Evolutionary conservation across 2,113 vertebrate species (phyloP).

Genomic region (Labeo rohita): DNA sequence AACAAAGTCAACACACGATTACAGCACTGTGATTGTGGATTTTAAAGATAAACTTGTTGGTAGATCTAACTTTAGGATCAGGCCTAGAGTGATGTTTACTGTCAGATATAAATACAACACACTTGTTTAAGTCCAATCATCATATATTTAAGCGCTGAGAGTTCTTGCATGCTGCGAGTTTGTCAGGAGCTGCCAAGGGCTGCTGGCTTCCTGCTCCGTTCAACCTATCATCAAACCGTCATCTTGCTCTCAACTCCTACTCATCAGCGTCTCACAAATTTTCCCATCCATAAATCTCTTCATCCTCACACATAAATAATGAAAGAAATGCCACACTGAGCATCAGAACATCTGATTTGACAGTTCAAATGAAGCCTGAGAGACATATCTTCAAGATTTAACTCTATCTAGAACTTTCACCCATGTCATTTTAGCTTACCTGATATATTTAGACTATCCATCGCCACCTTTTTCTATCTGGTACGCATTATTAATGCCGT

Average conservation of each 20-base stretch:
- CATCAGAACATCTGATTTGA: constrained; percentile 24
- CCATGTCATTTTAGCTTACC: not conserved
- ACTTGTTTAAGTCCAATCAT: not conserved
- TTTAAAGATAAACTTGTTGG: not conserved
- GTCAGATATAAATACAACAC: not conserved
- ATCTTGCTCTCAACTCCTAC: not conserved
- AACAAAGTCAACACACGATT: not conserved
- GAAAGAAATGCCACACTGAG: not conserved
- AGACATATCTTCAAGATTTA: not conserved
- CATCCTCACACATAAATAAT: not conserved
- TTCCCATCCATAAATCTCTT: not conserved
- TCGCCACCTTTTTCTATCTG: not conserved
- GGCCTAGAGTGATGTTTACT: not conserved
- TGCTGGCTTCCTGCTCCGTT: not conserved
- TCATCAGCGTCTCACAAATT: not conserved
- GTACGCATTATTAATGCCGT: not conserved
- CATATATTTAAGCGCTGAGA: not conserved
- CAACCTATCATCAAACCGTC: not conserved
- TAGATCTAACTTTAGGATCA: not conserved
- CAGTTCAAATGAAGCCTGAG: not conserved
- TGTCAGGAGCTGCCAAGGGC: not conserved
- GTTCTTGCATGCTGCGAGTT: not conserved
- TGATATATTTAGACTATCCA: not conserved
- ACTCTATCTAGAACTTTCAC: not conserved
- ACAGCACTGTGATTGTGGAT: not conserved